Evolutionary conservation across 2,888 invertebrate genomes (phyloP).

Genomic region (Carterocephalus palaemon): DNA sequence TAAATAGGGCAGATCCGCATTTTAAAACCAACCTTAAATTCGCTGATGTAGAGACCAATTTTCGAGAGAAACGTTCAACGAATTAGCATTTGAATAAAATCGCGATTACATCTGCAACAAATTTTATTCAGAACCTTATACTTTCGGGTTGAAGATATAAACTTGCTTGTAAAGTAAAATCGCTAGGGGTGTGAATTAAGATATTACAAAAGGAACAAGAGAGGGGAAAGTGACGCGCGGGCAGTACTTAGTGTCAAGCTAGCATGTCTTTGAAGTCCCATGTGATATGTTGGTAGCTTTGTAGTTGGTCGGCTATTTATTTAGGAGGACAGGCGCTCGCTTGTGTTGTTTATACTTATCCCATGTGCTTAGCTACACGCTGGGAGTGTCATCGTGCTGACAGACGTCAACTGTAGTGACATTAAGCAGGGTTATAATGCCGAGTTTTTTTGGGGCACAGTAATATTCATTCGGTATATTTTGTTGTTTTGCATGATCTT

Average conservation of each 20-base stretch:
- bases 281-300: conserved; percentile 51
- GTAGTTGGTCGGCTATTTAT: conserved; percentile 46
- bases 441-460: too few relatives aligned
- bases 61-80: conserved; percentile 32
- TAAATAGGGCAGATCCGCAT: conserved; percentile 33
- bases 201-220: conserved; percentile 64
- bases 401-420: neutral
- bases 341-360: conserved; percentile 33
- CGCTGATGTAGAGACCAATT: conserved; percentile 34
- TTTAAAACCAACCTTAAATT: conserved; percentile 36
- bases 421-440: conserved; percentile 9
- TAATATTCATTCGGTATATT: too few relatives aligned
- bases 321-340: conserved; percentile 42
- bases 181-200: conserved; percentile 75
- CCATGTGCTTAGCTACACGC: neutral
- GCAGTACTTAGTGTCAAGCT: conserved; percentile 70
- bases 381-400: neutral
- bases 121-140: conserved; percentile 36
- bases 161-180: conserved; percentile 34
- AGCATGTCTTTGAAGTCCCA: conserved; percentile 66
- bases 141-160: conserved; percentile 29
- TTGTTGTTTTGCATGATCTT: too few relatives aligned
- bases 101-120: conserved; percentile 19
- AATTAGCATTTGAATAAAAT: conserved; percentile 61
- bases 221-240: conserved; percentile 62